Base-by-base conservation (phyloP, 2,113 vertebrate genomes). In the Pluvialis apricaria region DNA sequence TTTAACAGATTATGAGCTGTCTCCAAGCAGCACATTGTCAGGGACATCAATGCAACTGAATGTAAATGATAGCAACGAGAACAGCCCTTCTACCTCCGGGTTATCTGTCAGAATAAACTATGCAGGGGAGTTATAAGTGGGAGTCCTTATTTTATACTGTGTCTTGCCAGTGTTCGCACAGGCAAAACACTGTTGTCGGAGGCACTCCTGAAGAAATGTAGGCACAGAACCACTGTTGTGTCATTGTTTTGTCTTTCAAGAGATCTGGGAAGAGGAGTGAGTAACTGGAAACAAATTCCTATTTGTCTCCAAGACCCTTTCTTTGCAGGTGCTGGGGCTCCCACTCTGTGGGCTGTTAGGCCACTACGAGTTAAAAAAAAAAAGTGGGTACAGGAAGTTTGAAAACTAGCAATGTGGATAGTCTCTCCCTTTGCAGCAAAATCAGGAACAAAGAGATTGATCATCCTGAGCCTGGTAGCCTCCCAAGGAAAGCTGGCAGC, bases 1-100 rank as follows among this genome's bases (percentile, higher is more conserved):
- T 85, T 90, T 47, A 95, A 51, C 71, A 62, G 87, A 91, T 94
- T 90, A 92, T 54, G 92, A 92, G 92, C 60, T 95, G 77, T 94
- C 81, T 90, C 24, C 73, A 72, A 91, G 73, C 65, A 91, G 88
- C 75, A 62, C n/a, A 2, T 94, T 96, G 94, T 96, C 92, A 95
- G 47, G 62, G 58, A 70, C 0, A 26, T 97, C 89, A 96, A 0
- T 58, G 83, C 86, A 77, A 49, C 55, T 90, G 89, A 80, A 82
- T 85, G 84, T 54, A 91, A 87, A 52, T 49, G 24, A 51, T 85
- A 70, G 86, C 58, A 82, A 51, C 4, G 75, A 85, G 88, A 60
- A 76, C 86, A 94, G 83, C 86, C 80, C 83, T 94, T 94, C 66
- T 77, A 61, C 73, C 84, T 89, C 81, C 7, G 1, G 88, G 66